Evolutionary conservation across 2,888 invertebrate species (phyloP).

Genomic region (Caenorhabditis plicata): DNA sequence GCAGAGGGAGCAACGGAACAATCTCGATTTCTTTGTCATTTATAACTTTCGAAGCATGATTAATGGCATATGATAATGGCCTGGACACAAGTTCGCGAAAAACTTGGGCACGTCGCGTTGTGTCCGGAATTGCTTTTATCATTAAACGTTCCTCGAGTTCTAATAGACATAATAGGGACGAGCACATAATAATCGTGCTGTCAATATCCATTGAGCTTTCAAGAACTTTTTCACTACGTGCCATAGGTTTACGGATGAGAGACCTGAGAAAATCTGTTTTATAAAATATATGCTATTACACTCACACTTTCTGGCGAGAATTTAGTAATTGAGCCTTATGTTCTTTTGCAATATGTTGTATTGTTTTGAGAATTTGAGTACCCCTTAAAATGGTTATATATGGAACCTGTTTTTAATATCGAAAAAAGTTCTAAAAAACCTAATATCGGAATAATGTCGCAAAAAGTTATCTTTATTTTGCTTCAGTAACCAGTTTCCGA

Average conservation of each 20-base stretch:
- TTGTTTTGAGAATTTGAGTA: slow-evolving; percentile 32
- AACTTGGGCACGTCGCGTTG: slow-evolving; percentile 42
- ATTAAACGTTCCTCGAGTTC: slow-evolving; percentile 40
- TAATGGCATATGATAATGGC: slow-evolving; percentile 34
- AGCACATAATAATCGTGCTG: slow-evolving; percentile 29
- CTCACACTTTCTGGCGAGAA: slow-evolving; percentile 17
- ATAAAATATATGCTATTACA: not conserved
- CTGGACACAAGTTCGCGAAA: slow-evolving; percentile 43
- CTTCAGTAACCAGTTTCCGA: slow-evolving; percentile 47
- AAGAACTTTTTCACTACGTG: slow-evolving; percentile 14
- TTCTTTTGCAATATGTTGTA: slow-evolving; percentile 28
- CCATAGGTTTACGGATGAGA: slow-evolving; percentile 10
- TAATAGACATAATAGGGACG: slow-evolving; percentile 29
- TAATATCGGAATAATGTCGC: slow-evolving; percentile 38
- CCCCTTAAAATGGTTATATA: slow-evolving; percentile 16
- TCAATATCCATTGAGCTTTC: slow-evolving; percentile 30
- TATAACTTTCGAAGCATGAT: slow-evolving; percentile 29
- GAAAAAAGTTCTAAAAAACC: slow-evolving; percentile 9
- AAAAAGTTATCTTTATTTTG: slow-evolving; percentile 37
- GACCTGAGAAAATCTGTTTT: not conserved
- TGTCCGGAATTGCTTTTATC: slow-evolving; percentile 42
- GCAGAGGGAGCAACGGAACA: slow-evolving; percentile 39
- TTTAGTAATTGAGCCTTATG: slow-evolving; percentile 15
- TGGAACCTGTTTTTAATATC: no score
- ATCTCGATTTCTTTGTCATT: slow-evolving; percentile 39